Evolutionary conservation across 2,888 invertebrate species (phyloP).

Genomic region (Phytoseiulus persimilis): DNA sequence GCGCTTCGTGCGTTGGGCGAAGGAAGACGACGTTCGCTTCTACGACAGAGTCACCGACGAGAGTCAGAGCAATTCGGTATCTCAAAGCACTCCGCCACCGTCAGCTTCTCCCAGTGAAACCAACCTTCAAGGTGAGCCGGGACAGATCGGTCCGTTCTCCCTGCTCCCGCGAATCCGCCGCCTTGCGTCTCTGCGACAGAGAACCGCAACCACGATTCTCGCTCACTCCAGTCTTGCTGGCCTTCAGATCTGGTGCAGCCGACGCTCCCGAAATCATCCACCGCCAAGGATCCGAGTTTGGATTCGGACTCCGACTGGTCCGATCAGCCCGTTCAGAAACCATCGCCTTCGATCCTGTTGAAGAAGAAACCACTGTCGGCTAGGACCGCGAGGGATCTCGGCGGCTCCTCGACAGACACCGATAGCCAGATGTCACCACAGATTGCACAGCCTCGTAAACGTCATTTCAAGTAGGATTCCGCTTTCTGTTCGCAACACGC

Average conservation of each 20-base stretch:
- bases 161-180: too few species aligned
- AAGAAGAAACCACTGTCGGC: neutral
- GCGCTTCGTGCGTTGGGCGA: neutral
- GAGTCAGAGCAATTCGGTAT: constrained; percentile 24
- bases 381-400: neutral
- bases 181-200: too few species aligned
- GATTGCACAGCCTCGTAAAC: neutral
- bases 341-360: constrained; percentile 13
- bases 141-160: too few species aligned
- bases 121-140: constrained; percentile 11
- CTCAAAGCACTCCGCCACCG: constrained; percentile 6
- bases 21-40: constrained; percentile 9
- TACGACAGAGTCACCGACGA: constrained; percentile 31
- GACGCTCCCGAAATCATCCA: neutral
- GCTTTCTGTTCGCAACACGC: neutral
- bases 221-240: neutral
- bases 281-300: neutral
- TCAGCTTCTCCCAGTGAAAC: constrained; percentile 5
- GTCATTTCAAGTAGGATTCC: neutral
- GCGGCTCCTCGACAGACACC: constrained; percentile 23
- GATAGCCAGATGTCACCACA: neutral
- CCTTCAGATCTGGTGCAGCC: neutral
- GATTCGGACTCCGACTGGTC: constrained; percentile 33
- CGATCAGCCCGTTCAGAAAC: constrained; percentile 14
- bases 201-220: too few species aligned